These are phyloP conservation scores for Arenicola marina DNA, from an alignment of 2,888 invertebrate genomes.

Conservation along the genomic window DNA sequence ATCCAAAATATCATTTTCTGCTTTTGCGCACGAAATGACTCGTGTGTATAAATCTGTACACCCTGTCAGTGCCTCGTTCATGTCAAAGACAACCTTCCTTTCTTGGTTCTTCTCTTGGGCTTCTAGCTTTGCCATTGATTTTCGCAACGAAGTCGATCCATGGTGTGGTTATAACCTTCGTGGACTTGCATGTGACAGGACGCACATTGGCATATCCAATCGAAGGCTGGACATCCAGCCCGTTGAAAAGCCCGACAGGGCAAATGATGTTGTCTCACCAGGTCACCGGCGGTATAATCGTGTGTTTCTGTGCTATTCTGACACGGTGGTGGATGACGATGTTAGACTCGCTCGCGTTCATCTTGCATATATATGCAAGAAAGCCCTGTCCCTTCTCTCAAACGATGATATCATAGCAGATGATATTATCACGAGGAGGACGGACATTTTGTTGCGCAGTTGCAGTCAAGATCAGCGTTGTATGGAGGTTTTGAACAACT, in stretches of 20 bases:
- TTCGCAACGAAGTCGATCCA: neutral
- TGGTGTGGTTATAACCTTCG: neutral
- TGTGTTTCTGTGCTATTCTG: neutral
- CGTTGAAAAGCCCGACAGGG: neutral
- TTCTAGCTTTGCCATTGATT: neutral
- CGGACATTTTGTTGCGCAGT: neutral
- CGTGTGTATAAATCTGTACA: neutral
- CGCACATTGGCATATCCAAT: constrained; percentile 3
- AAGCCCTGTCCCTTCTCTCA: no score
- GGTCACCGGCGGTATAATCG: constrained; percentile 3
- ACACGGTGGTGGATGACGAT: neutral
- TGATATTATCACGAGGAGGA: neutral
- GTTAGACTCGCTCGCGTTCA: neutral
- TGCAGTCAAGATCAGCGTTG: neutral
- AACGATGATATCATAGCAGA: no score
- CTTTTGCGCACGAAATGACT: neutral
- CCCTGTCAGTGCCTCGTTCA: neutral
- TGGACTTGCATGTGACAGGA: constrained; percentile 6
- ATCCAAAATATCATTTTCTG: neutral
- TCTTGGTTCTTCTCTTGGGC: constrained; percentile 2
- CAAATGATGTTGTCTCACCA: neutral
- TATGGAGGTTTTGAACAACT: neutral
- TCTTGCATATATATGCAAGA: neutral
- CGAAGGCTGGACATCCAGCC: neutral
- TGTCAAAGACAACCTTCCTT: neutral